A percentile compares a stretch with the other conserved stretches of the same genome.
These are phyloP conservation scores for Eurytemora carolleeae DNA, from an alignment of 1,140 invertebrate species.

Conservation along the genomic window DNA sequence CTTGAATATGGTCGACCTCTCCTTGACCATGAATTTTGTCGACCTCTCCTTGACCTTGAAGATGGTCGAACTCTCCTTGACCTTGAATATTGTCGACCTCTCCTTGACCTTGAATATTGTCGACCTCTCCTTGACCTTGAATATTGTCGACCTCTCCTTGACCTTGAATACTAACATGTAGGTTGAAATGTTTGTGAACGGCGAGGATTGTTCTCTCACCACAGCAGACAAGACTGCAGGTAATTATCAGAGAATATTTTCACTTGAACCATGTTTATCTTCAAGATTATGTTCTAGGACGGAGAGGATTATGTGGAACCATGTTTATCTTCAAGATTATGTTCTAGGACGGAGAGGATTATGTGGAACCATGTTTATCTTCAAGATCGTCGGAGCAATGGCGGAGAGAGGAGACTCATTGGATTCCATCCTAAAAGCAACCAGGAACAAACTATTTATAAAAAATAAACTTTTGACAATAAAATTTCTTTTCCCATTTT, in stretches of 20 bases:
- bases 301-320: conserved; percentile 51
- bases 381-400: conserved; percentile 46
- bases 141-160: no score
- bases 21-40: no score
- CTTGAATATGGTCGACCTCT: no score
- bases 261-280: conserved; percentile 41
- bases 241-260: conserved; percentile 17
- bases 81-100: no score
- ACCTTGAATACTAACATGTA: neutral
- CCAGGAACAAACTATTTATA: no score
- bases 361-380: conserved; percentile 44
- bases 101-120: no score
- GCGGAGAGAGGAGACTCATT: conserved; percentile 39
- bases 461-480: no score
- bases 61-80: no score
- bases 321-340: conserved; percentile 39
- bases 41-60: no score
- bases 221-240: conserved; percentile 35
- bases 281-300: conserved; percentile 29
- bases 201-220: conserved; percentile 46
- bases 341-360: conserved; percentile 43
- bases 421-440: conserved; percentile 27
- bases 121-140: no score
- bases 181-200: conserved; percentile 18
- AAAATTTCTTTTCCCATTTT: no score